phyloP scores from a whole-genome alignment of 2,113 vertebrate species.

The Strix aluco region DNA sequence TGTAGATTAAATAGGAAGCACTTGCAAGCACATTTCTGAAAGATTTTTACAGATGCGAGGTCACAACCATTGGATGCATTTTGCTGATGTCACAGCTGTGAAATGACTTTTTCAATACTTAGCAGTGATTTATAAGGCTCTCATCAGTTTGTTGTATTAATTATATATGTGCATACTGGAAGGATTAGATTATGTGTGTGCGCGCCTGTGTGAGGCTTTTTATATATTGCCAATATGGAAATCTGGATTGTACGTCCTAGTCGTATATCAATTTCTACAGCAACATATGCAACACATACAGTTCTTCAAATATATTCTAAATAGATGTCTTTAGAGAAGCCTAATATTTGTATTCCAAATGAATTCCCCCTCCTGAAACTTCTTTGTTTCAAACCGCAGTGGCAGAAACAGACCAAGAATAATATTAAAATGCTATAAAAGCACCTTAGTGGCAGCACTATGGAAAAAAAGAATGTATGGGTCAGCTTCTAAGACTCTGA shows the following conservation, averaged over 20 bases:
- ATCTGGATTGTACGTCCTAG: not conserved
- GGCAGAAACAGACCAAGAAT: conserved; percentile 49
- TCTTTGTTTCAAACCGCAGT: conserved; percentile 35
- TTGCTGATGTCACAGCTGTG: conserved; percentile 55
- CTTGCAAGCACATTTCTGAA: conserved; percentile 18
- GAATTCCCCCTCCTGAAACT: conserved; percentile 25
- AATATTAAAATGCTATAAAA: conserved; percentile 19
- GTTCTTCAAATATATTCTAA: not conserved
- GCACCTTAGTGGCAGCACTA: conserved; percentile 22
- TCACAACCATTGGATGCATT: conserved; percentile 7
- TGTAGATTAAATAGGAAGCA: not conserved
- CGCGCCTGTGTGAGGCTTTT: not conserved
- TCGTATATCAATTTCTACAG: not conserved
- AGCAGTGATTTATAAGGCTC: conserved; percentile 18
- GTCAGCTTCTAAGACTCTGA: conserved; percentile 42
- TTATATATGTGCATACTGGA: not conserved
- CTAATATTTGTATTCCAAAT: conserved; percentile 15
- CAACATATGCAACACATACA: not conserved
- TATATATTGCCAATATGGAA: not conserved
- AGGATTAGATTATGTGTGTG: not conserved
- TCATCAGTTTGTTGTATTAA: conserved; percentile 8
- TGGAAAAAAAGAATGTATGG: conserved; percentile 20
- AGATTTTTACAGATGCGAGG: conserved; percentile 27
- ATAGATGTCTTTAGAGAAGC: conserved; percentile 10
- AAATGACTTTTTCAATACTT: conserved; percentile 30